phyloP scores from a whole-genome alignment of 2,888 invertebrate species.

The Ichneumoninae sp. region DNA sequence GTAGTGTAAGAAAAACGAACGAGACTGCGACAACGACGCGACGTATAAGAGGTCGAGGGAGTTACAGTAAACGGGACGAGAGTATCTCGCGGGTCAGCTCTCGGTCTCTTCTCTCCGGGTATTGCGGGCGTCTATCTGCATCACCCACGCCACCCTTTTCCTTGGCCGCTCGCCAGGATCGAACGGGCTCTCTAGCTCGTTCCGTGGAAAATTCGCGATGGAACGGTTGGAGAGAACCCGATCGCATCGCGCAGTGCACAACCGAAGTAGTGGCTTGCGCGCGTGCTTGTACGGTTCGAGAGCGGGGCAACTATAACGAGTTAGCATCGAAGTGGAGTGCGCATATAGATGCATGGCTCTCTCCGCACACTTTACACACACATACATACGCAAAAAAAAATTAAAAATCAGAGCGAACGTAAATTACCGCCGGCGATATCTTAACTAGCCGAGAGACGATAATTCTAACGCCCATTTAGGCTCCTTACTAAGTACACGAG shows the following conservation, averaged over 20 bases:
- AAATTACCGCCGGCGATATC: slow-evolving; percentile 37
- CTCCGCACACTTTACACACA: background rate
- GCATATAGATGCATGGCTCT: background rate
- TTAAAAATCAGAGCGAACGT: slow-evolving; percentile 27
- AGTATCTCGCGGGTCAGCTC: slow-evolving; percentile 69
- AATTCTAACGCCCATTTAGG: slow-evolving; percentile 24
- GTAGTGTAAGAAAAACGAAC: slow-evolving; percentile 37
- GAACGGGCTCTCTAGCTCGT: slow-evolving; percentile 58
- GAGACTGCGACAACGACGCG: slow-evolving; percentile 48
- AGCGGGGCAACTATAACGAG: slow-evolving; percentile 30
- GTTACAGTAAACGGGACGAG: slow-evolving; percentile 62
- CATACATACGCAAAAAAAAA: background rate
- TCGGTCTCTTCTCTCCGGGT: slow-evolving; percentile 56
- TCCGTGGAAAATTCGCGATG: slow-evolving; percentile 59
- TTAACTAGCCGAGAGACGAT: slow-evolving; percentile 29
- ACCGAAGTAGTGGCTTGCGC: slow-evolving; percentile 7
- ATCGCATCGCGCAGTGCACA: slow-evolving; percentile 45
- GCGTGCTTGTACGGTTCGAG: slow-evolving; percentile 19
- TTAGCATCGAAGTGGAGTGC: background rate
- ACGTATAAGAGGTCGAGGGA: slow-evolving; percentile 71
- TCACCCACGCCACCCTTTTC: slow-evolving; percentile 78
- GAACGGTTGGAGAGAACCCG: slow-evolving; percentile 55
- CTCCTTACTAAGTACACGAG: slow-evolving; percentile 1
- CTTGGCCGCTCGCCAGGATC: slow-evolving; percentile 66
- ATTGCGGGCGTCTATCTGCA: slow-evolving; percentile 71